Evolutionary conservation across 1,140 invertebrate genomes (phyloP).

Genomic region (Lepidurus packardi): DNA sequence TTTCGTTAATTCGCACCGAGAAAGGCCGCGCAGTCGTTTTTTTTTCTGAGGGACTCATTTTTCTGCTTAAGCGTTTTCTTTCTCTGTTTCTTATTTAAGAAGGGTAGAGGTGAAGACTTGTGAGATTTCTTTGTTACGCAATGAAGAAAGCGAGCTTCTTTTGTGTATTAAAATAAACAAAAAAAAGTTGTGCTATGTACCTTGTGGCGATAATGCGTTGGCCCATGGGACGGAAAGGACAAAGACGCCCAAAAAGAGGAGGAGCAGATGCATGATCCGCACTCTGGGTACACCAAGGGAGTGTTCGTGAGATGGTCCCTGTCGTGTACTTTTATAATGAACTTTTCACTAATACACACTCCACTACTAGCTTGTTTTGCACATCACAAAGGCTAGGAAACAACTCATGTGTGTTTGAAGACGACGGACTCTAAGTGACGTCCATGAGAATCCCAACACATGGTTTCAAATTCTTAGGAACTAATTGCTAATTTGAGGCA

Average conservation of each 20-base stretch:
- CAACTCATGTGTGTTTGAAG: neutral
- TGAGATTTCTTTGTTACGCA: neutral
- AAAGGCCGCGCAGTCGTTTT: too few species aligned
- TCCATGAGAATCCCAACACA: neutral
- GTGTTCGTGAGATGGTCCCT: too few species aligned
- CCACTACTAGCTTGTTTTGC: neutral
- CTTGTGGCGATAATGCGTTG: conserved; percentile 17
- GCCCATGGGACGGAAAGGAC: neutral
- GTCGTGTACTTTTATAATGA: neutral
- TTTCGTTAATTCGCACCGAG: neutral
- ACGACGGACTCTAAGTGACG: neutral
- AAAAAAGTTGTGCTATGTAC: neutral
- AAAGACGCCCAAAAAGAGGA: neutral
- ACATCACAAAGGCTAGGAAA: neutral
- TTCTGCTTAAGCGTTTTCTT: too few species aligned
- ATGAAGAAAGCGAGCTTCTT: neutral
- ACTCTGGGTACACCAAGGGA: neutral
- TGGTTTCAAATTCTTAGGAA: neutral
- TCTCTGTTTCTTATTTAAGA: too few species aligned
- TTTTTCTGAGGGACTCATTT: too few species aligned
- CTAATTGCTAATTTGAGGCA: too few species aligned
- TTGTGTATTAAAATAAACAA: neutral
- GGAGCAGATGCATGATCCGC: neutral
- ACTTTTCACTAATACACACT: neutral
- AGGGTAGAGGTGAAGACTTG: too few species aligned